These are phyloP conservation scores for Pogoniulus pusillus DNA, from an alignment of 2,797 vertebrate genomes.

Conservation along the genomic window DNA sequence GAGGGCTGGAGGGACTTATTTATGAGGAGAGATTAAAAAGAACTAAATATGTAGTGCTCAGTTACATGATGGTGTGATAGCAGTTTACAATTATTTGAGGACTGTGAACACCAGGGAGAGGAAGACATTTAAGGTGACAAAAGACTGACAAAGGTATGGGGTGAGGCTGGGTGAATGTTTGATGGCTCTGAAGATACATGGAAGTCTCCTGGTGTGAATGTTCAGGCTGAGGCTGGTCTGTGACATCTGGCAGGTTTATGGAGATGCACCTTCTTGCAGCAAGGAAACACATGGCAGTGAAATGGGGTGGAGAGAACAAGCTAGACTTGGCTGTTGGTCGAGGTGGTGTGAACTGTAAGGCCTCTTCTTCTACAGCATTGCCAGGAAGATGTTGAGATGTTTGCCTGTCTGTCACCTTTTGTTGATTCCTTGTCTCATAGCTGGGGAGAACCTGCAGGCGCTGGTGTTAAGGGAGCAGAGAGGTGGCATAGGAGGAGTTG, in stretches of 20 bases:
- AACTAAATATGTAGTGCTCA: conserved; percentile 42
- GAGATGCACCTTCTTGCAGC: background rate
- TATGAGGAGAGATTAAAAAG: conserved; percentile 43
- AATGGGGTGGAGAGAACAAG: background rate
- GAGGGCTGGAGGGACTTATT: conserved; percentile 24
- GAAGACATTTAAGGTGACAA: background rate
- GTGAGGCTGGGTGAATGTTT: background rate
- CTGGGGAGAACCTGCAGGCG: background rate
- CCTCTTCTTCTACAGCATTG: background rate
- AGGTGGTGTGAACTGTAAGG: background rate
- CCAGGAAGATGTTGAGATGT: background rate
- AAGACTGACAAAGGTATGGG: background rate
- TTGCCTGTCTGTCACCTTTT: conserved; percentile 18
- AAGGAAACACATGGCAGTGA: background rate
- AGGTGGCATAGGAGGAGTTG: background rate
- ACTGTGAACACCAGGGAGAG: conserved; percentile 6
- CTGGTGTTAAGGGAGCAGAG: background rate
- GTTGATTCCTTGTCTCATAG: background rate
- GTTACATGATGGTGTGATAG: background rate
- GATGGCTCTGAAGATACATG: background rate
- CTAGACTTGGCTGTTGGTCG: background rate
- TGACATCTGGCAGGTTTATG: background rate
- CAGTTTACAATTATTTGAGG: conserved; percentile 17
- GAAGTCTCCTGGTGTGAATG: background rate
- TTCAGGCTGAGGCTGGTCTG: background rate